Percentiles rank a stretch among this genome's conserved stretches.
Evolutionary conservation across 2,113 vertebrate species (phyloP).

Genomic region (Poeciliopsis occidentalis): DNA sequence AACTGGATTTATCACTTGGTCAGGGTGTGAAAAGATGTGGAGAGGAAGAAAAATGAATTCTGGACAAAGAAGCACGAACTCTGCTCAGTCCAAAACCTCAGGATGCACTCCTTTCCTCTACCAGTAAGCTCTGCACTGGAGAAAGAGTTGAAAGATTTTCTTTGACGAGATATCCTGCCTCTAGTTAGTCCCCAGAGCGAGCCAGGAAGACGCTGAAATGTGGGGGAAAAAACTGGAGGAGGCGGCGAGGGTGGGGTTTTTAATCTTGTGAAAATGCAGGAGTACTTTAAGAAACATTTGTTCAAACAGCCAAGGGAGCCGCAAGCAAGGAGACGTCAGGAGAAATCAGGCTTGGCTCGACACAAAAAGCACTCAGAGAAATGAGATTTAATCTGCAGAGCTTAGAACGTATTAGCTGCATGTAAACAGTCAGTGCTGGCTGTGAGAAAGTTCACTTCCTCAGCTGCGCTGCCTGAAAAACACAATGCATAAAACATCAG

Average conservation of each 20-base stretch:
- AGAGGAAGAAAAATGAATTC: slow-evolving; percentile 41
- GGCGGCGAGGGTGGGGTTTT: slow-evolving; percentile 8
- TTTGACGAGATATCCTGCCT: slow-evolving; percentile 49
- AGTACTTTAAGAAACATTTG: slow-evolving; percentile 65
- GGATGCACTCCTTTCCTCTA: slow-evolving; percentile 36
- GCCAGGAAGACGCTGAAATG: slow-evolving; percentile 41
- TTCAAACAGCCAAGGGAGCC: slow-evolving; percentile 51
- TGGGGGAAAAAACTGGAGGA: slow-evolving; percentile 33
- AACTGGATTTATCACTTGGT: slow-evolving; percentile 36
- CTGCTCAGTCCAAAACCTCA: slow-evolving; percentile 19
- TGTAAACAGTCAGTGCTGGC: slow-evolving; percentile 64
- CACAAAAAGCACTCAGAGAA: slow-evolving; percentile 74
- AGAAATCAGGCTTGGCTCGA: slow-evolving; percentile 69
- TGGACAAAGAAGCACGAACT: slow-evolving; percentile 39
- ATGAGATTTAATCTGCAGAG: slow-evolving; percentile 72
- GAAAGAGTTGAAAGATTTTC: slow-evolving; percentile 54
- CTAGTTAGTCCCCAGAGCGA: slow-evolving; percentile 47
- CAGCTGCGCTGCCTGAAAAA: slow-evolving; percentile 38
- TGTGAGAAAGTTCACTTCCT: slow-evolving; percentile 63
- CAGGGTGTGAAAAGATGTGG: slow-evolving; percentile 38
- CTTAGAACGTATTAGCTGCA: slow-evolving; percentile 59
- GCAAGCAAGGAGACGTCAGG: slow-evolving; percentile 57
- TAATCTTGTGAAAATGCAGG: slow-evolving; percentile 67
- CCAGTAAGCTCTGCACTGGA: slow-evolving; percentile 21
- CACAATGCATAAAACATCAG: slow-evolving; percentile 41